A percentile compares a stretch with the other conserved stretches of the same genome.
Conservation (phyloP, 2,797 vertebrate species). For the Channa striata region DNA sequence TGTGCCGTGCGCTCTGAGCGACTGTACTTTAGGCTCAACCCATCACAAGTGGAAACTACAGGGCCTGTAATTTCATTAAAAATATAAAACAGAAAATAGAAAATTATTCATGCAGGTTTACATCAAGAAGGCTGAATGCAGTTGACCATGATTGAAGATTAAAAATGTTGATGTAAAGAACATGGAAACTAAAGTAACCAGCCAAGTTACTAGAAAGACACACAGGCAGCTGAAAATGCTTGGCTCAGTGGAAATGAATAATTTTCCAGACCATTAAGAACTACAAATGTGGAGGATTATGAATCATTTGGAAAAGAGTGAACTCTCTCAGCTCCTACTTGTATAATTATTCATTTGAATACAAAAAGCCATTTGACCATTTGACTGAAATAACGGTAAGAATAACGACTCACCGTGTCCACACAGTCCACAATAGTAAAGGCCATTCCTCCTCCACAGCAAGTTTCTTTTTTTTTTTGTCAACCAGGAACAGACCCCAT, state of each 20-base stretch:
- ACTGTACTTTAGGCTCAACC: no score
- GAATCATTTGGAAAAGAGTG: not conserved
- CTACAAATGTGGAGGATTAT: not conserved
- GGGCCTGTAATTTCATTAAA: no score
- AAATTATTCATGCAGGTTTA: no score
- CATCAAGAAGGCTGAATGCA: no score
- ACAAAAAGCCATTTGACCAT: not conserved
- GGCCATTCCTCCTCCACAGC: conserved; percentile 45
- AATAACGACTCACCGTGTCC: conserved; percentile 12
- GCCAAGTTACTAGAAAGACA: not conserved
- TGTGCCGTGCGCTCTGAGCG: no score
- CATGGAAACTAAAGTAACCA: not conserved
- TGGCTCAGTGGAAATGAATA: not conserved
- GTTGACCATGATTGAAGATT: not conserved
- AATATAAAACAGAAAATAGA: no score
- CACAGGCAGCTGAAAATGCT: not conserved
- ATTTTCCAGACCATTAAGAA: not conserved
- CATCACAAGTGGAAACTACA: no score
- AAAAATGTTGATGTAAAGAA: not conserved
- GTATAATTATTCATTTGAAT: not conserved
- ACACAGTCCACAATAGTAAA: conserved; percentile 4
- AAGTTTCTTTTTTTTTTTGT: conserved; percentile 49
- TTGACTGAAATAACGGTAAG: conserved; percentile 3
- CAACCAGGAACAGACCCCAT: conserved; percentile 47
- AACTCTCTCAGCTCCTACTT: not conserved